A percentile compares a stretch with the other conserved stretches of the same genome.
Conservation (phyloP, 2,888 invertebrate species). For the Leptopilina syphax region DNA sequence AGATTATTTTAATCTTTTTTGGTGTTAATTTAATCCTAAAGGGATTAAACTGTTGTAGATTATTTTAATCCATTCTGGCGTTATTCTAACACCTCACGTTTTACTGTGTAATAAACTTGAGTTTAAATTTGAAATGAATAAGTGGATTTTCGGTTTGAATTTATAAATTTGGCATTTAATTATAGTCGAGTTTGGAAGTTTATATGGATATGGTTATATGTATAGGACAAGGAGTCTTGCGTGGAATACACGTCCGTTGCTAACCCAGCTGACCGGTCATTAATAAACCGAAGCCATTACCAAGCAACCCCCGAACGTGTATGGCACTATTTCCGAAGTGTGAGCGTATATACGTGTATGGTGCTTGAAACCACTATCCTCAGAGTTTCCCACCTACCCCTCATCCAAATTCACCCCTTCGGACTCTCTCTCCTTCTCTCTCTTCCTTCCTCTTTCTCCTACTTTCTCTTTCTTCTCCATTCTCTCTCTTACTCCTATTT, state of each 20-base stretch:
- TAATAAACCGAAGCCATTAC: conserved; percentile 76
- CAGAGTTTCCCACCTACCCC: conserved; percentile 66
- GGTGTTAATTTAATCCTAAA: no score
- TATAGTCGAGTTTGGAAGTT: neutral
- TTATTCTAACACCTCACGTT: no score
- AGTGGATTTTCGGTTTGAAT: neutral
- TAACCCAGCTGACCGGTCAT: conserved; percentile 75
- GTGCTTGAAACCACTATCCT: conserved; percentile 71
- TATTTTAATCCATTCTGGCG: no score
- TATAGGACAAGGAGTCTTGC: conserved; percentile 59
- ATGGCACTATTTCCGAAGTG: conserved; percentile 26
- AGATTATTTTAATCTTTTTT: no score
- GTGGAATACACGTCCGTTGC: conserved; percentile 67
- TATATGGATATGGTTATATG: neutral
- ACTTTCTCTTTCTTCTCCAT: no score
- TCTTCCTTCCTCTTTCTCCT: conserved; percentile 39
- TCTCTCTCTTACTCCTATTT: no score
- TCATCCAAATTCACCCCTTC: conserved; percentile 63
- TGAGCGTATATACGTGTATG: conserved; percentile 43
- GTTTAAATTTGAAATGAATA: neutral
- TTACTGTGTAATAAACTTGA: no score
- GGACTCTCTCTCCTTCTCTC: conserved; percentile 35
- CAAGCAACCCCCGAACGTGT: conserved; percentile 67
- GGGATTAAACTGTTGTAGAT: no score
- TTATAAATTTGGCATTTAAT: neutral